Conservation (phyloP, 2,888 invertebrate species). For the Parasteatoda lunata region DNA sequence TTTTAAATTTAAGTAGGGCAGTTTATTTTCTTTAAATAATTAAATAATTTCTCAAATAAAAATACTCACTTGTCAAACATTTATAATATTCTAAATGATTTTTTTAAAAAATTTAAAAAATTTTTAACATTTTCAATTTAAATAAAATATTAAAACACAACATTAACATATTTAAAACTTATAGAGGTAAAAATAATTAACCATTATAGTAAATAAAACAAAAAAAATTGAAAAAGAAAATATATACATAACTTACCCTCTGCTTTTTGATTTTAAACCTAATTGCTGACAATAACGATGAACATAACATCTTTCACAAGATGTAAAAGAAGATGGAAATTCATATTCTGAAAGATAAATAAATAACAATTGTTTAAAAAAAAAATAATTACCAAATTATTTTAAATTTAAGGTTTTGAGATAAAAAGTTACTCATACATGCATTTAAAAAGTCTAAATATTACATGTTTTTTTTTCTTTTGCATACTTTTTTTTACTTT, state of each 20-base stretch:
- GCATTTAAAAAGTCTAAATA: too few species aligned
- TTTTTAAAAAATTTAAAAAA: too few species aligned
- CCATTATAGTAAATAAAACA: too few species aligned
- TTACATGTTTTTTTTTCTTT: too few species aligned
- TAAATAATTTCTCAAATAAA: too few species aligned
- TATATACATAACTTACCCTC: conserved; percentile 79
- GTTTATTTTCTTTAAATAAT: too few species aligned
- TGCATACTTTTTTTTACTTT: too few species aligned
- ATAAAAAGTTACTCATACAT: not conserved
- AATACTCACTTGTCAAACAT: too few species aligned
- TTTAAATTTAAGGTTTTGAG: not conserved
- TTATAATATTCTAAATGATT: too few species aligned
- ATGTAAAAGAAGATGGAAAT: conserved; percentile 84
- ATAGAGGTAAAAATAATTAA: not conserved
- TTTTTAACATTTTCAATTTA: not conserved
- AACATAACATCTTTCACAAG: conserved; percentile 86
- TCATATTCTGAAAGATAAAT: conserved; percentile 74
- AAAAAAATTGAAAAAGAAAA: not conserved
- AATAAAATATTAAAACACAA: not conserved
- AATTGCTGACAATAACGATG: conserved; percentile 82
- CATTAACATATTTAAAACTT: not conserved
- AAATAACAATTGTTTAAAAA: not conserved
- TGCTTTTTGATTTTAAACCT: conserved; percentile 86
- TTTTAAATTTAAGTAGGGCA: too few species aligned
- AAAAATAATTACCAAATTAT: not conserved